Conservation (phyloP, 2,113 vertebrate species). For the Microtus pennsylvanicus region DNA sequence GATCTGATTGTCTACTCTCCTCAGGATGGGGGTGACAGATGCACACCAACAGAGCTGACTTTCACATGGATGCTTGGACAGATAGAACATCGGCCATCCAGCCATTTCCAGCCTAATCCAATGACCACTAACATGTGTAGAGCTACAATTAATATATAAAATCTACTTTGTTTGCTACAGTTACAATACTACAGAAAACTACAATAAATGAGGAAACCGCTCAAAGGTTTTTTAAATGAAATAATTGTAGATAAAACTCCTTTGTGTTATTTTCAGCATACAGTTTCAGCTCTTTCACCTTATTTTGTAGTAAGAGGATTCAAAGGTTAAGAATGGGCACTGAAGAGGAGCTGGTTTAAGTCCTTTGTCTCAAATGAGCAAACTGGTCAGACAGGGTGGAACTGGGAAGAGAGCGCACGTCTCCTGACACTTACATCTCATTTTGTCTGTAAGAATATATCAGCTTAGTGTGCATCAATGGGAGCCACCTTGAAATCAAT, state of each 20-base stretch:
- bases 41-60: not conserved
- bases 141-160: not conserved
- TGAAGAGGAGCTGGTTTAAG: not conserved
- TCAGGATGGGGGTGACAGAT: too few relatives aligned
- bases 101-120: too few relatives aligned
- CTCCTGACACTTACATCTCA: not conserved
- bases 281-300: not conserved
- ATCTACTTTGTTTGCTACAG: not conserved
- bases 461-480: not conserved
- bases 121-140: constrained; percentile 62
- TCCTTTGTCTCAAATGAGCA: not conserved
- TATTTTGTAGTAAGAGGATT: not conserved
- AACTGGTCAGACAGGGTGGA: not conserved
- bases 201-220: not conserved
- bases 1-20: not conserved
- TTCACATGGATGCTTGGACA: not conserved
- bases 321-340: not conserved
- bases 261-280: not conserved
- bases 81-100: not conserved
- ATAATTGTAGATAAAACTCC: not conserved
- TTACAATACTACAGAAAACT: constrained; percentile 61
- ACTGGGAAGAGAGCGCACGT: accelerated
- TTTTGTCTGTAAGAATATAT: not conserved
- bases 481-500: not conserved
- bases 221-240: not conserved